Evolutionary conservation across 2,888 invertebrate genomes (phyloP).

Genomic region (Luperina testacea): DNA sequence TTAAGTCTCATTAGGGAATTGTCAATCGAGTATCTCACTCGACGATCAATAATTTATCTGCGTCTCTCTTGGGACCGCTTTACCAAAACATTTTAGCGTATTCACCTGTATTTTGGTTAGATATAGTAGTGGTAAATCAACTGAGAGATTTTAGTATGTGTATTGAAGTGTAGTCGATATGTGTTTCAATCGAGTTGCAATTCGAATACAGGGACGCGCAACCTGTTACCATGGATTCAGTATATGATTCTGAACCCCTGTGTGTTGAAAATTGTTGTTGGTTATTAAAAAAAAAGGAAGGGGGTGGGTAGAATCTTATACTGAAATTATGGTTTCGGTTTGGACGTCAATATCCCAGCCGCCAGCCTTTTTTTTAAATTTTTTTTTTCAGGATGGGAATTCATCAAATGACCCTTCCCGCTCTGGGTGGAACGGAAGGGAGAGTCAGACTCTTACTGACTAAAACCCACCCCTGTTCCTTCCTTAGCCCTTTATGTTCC

Average conservation of each 20-base stretch:
- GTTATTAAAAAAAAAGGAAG: too few species aligned
- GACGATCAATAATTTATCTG: conserved; percentile 44
- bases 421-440: too few species aligned
- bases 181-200: conserved; percentile 3
- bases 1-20: conserved; percentile 64
- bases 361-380: too few species aligned
- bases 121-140: neutral
- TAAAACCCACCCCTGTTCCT: too few species aligned
- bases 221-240: neutral
- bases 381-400: too few species aligned
- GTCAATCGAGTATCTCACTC: conserved; percentile 61
- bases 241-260: neutral
- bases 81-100: conserved; percentile 38
- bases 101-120: conserved; percentile 9
- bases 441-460: too few species aligned
- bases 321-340: neutral
- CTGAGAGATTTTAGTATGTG: neutral
- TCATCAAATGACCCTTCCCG: too few species aligned
- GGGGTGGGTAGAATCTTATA: neutral
- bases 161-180: neutral
- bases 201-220: neutral
- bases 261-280: neutral
- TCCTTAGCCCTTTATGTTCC: too few species aligned
- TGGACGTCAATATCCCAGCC: neutral
- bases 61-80: conserved; percentile 23